Base-by-base conservation (phyloP, 2,113 vertebrate genomes). In the Rhinolophus ferrumequinum region DNA sequence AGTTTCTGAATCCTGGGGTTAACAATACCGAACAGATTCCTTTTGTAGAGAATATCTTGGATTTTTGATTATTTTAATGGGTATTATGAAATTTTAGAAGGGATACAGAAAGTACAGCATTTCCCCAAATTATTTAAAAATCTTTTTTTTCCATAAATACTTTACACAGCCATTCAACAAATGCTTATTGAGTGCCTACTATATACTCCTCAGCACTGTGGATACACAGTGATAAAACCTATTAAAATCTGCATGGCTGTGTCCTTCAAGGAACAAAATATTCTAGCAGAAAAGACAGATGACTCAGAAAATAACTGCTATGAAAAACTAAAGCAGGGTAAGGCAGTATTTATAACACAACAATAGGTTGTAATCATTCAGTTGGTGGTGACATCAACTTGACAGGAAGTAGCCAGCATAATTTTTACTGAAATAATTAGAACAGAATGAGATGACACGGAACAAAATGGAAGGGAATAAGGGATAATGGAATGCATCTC, bases 351-450 rank as follows among this genome's bases (percentile, higher is more conserved):
- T 67, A 73, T 80, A 33, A 50, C 3, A 60, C 13, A 38, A 12
- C 2, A 77, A 50, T 14, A 47, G 26, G 6, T 66, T 76, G 3
- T 75, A 64, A 54, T 35, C 21, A 41, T 54, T 80, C 50, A 35
- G 11, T 18, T 85, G 41, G 26, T 18, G 5, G 22, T 66, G 19
- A 89, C 81, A 76, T 58, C 44, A 66, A 28, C 38, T 33, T 30
- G 14, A 70, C 50, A 9, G 66, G 14, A 73, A 18, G 21, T 18
- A 80, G 41, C 28, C 28, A 62, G 38, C 16, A 26, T 33, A 26
- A 22, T 16, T 95, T 92, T 80, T 73, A 69, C 93, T 84, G 77
- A 75, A 84, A 67, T 77, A 38, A 76, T 86, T 72, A 47, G 14
- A 73, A 69, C 66, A 30, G n/a, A 77, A 77, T 56, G 9, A 70